phyloP scores from a whole-genome alignment of 2,797 vertebrate genomes.

The Eidolon dupreanum region DNA sequence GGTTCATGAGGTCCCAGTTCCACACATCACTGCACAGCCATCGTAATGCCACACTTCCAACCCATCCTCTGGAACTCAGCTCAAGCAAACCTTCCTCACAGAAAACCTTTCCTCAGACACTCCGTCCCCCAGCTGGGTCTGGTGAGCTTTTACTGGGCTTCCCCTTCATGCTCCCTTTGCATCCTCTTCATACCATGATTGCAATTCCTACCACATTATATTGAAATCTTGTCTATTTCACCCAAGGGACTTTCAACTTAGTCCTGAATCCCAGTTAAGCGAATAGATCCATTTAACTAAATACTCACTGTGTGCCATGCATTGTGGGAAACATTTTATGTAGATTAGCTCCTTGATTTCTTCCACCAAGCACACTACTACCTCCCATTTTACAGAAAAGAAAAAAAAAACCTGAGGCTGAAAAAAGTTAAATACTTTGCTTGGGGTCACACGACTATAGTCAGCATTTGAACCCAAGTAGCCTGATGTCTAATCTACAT shows the following conservation, averaged over 20 bases:
- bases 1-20: neutral
- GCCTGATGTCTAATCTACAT: neutral
- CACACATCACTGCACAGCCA: neutral
- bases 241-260: neutral
- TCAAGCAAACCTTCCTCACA: neutral
- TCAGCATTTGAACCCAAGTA: neutral
- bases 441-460: neutral
- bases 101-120: neutral
- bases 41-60: neutral
- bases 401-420: neutral
- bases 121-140: neutral
- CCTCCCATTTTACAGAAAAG: neutral
- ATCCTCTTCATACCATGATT: neutral
- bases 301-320: neutral
- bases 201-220: neutral
- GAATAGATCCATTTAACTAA: neutral
- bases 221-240: neutral
- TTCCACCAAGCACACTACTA: neutral
- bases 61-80: neutral
- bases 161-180: neutral
- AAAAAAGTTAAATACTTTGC: neutral
- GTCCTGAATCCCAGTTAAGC: neutral
- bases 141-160: neutral
- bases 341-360: neutral
- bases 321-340: neutral